Percentiles rank a stretch among this genome's conserved stretches.
Conservation (phyloP, 2,888 invertebrate genomes). For the Lasioglossum pauxillum region DNA sequence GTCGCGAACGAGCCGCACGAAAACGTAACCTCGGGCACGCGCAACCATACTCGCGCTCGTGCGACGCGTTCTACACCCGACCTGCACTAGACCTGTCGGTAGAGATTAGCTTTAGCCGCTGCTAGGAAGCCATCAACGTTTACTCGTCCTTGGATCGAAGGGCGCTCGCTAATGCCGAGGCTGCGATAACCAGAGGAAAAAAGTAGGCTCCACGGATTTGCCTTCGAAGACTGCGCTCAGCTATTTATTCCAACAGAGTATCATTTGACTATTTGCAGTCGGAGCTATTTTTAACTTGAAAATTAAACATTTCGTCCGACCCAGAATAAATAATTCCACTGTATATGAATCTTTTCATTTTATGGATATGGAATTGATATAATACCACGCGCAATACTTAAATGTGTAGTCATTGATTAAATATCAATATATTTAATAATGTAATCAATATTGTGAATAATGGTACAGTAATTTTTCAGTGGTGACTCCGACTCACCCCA, state of each 20-base stretch:
- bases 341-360: too few relatives aligned
- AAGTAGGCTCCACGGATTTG: neutral
- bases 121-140: conserved; percentile 29
- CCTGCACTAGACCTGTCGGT: conserved; percentile 22
- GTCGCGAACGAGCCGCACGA: conserved; percentile 14
- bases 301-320: too few relatives aligned
- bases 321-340: too few relatives aligned
- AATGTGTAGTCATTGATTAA: too few relatives aligned
- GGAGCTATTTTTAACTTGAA: too few relatives aligned
- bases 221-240: neutral
- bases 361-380: too few relatives aligned
- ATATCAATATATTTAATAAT: too few relatives aligned
- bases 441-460: too few relatives aligned
- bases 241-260: neutral
- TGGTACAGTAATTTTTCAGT: too few relatives aligned
- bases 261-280: neutral
- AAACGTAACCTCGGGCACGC: conserved; percentile 3
- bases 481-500: too few relatives aligned
- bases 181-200: neutral
- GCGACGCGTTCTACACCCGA: neutral
- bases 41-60: neutral
- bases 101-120: conserved; percentile 24
- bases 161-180: conserved; percentile 11
- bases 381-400: too few relatives aligned
- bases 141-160: conserved; percentile 37